Conservation (phyloP, 2,113 vertebrate species). For the Nerophis lumbriciformis region DNA sequence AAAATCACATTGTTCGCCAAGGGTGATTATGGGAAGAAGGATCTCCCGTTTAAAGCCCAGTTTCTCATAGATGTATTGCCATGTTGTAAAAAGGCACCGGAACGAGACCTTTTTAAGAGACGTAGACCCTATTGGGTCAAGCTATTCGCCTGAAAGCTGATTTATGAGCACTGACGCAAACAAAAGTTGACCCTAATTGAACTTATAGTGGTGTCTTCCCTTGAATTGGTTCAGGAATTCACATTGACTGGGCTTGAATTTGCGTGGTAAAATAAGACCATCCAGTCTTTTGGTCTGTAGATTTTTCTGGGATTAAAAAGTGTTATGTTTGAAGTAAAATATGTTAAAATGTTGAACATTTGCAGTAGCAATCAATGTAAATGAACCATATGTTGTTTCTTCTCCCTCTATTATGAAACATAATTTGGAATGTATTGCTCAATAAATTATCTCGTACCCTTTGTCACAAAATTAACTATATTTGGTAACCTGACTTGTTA, state of each 20-base stretch:
- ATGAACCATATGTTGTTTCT: too few relatives aligned
- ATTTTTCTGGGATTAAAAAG: too few relatives aligned
- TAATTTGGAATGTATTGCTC: too few relatives aligned
- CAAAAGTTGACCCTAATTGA: slow-evolving; percentile 6
- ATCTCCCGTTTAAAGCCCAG: slow-evolving; percentile 29
- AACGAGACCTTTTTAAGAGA: slow-evolving; percentile 8
- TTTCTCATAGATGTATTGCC: slow-evolving; percentile 38
- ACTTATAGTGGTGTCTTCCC: not conserved
- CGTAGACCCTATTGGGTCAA: slow-evolving; percentile 1
- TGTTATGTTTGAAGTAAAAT: too few relatives aligned
- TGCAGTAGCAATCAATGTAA: too few relatives aligned
- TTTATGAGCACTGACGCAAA: slow-evolving; percentile 19
- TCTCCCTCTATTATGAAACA: too few relatives aligned
- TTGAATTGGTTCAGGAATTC: slow-evolving; percentile 10
- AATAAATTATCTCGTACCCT: too few relatives aligned
- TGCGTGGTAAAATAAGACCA: too few relatives aligned
- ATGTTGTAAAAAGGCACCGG: slow-evolving; percentile 43
- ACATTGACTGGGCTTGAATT: slow-evolving; percentile 2
- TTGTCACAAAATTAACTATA: too few relatives aligned
- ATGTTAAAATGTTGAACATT: too few relatives aligned
- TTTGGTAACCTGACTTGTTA: too few relatives aligned
- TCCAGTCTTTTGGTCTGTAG: too few relatives aligned
- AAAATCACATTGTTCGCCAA: slow-evolving; percentile 40
- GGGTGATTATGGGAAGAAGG: slow-evolving; percentile 22
- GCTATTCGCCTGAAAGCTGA: slow-evolving; percentile 16